Percentiles rank a stretch among this genome's conserved stretches.
These are phyloP conservation scores for Tiphia femorata DNA, from an alignment of 2,888 invertebrate genomes.

Conservation along the genomic window DNA sequence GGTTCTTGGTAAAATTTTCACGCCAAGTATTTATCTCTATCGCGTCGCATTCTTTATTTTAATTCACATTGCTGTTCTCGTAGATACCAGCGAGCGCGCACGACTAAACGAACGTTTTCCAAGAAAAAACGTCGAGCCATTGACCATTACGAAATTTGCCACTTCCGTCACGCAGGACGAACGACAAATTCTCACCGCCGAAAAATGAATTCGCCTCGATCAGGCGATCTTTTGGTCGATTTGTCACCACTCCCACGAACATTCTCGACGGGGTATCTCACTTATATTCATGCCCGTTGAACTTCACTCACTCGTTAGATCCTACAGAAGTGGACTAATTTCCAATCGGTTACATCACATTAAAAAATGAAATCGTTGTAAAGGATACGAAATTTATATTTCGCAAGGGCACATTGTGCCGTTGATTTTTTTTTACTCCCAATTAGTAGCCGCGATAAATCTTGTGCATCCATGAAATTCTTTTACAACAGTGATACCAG, in stretches of 20 bases:
- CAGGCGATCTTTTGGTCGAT: slow-evolving; percentile 39
- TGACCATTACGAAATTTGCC: slow-evolving; percentile 1
- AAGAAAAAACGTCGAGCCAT: not conserved
- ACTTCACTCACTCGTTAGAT: slow-evolving; percentile 20
- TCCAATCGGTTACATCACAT: slow-evolving; percentile 17
- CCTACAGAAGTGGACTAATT: slow-evolving; percentile 23
- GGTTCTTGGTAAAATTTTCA: too few species aligned
- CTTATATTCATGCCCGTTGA: slow-evolving; percentile 7
- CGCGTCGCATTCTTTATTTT: too few species aligned
- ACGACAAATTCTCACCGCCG: slow-evolving; percentile 19
- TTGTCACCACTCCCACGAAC: slow-evolving; percentile 32
- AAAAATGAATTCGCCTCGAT: slow-evolving; percentile 39
- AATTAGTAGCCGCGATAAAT: too few species aligned
- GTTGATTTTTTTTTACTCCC: too few species aligned
- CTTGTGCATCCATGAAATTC: too few species aligned
- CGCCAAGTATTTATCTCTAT: too few species aligned
- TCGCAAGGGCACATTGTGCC: too few species aligned
- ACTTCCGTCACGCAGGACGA: slow-evolving; percentile 34
- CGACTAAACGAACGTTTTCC: not conserved
- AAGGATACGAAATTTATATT: too few species aligned
- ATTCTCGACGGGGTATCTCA: slow-evolving; percentile 21
- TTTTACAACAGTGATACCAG: too few species aligned
- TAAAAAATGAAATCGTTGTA: too few species aligned
- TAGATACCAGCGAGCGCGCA: too few species aligned
- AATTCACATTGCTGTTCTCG: too few species aligned